Conservation (phyloP, 2,113 vertebrate genomes). For the Salvator merianae region DNA sequence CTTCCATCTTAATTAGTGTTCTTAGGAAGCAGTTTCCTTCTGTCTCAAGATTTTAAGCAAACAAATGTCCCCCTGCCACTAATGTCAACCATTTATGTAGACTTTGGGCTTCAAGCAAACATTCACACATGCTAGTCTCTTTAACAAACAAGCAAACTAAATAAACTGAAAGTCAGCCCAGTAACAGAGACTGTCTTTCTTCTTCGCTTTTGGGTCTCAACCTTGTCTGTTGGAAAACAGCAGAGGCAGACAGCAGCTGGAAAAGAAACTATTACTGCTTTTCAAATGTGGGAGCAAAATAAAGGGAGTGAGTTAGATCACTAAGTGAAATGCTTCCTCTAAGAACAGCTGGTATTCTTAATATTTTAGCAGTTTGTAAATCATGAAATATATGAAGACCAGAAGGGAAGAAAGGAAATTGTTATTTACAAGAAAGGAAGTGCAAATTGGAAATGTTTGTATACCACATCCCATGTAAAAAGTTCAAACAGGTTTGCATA, state of each 20-base stretch:
- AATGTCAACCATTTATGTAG: not conserved
- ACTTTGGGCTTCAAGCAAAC: not conserved
- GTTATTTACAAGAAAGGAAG: too few relatives aligned
- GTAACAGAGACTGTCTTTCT: not conserved
- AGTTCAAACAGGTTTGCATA: too few relatives aligned
- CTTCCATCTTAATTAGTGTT: not conserved
- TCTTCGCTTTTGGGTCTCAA: not conserved
- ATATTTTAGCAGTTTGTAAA: not conserved
- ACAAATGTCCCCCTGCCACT: not conserved
- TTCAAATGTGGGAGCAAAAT: not conserved
- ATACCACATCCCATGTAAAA: too few relatives aligned
- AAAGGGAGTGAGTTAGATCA: not conserved
- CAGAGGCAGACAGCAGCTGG: too few relatives aligned
- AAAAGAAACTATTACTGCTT: not conserved
- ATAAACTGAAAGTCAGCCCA: slow-evolving; percentile 9
- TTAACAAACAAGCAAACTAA: not conserved
- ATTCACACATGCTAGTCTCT: not conserved
- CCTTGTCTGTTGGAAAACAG: not conserved
- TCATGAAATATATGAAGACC: not conserved
- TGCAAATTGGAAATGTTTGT: too few relatives aligned
- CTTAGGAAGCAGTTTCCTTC: not conserved
- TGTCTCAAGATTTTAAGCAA: not conserved
- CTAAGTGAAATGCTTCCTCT: not conserved
- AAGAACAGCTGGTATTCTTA: not conserved
- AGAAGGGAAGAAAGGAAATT: too few relatives aligned